Conservation (phyloP, 2,797 vertebrate genomes). For the Enteromius radiatus region DNA sequence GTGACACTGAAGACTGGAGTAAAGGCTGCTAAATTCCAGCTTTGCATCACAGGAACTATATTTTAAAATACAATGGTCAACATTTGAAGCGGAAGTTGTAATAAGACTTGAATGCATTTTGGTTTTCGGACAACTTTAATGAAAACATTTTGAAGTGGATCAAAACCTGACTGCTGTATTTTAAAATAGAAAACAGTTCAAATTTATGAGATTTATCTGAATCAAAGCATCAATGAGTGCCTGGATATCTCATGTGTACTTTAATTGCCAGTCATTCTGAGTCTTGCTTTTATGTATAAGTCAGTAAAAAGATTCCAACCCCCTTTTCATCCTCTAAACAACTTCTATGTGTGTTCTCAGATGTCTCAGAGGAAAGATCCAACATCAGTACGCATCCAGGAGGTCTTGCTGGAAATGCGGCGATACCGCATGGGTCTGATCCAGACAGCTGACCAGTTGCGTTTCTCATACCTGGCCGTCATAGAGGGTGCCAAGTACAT, state of each 20-base stretch:
- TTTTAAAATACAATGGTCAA: neutral
- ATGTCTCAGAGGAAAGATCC: conserved; percentile 88
- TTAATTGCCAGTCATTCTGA: neutral
- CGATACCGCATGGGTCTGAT: conserved; percentile 94
- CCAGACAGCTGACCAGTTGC: conserved; percentile 95
- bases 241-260: neutral
- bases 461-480: conserved; percentile 96
- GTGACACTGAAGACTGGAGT: neutral
- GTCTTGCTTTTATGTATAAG: neutral
- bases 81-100: too few species aligned
- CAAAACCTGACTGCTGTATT: too few species aligned
- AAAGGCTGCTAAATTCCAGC: neutral
- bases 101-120: too few species aligned
- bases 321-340: neutral
- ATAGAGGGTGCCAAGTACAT: conserved; percentile 96
- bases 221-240: neutral
- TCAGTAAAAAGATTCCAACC: neutral
- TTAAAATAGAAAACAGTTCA: neutral
- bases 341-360: conserved; percentile 57
- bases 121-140: too few species aligned
- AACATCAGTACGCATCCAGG: conserved; percentile 90
- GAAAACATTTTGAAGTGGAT: too few species aligned
- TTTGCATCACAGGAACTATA: neutral
- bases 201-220: neutral
- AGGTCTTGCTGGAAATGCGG: conserved; percentile 96